Percentiles rank a stretch among this genome's conserved stretches.
phyloP scores from a whole-genome alignment of 2,888 invertebrate genomes.

The Fissipunctia ypsillon region DNA sequence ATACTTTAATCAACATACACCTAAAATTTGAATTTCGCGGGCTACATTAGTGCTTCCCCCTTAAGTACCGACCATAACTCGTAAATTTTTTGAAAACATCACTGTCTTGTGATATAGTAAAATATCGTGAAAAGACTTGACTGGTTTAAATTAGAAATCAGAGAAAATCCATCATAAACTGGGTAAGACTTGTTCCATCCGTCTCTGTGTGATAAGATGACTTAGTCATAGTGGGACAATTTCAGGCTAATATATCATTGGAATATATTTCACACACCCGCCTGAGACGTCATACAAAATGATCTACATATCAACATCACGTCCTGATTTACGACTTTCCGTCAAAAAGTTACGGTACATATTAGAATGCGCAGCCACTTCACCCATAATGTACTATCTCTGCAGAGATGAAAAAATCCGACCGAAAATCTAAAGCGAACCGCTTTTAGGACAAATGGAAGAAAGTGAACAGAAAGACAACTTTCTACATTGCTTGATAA shows the following conservation, averaged over 20 bases:
- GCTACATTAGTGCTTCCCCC: no score
- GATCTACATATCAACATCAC: conserved; percentile 27
- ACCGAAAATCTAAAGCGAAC: conserved; percentile 54
- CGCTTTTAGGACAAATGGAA: conserved; percentile 8
- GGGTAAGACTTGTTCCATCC: background rate
- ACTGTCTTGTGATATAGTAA: background rate
- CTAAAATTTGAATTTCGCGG: no score
- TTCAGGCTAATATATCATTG: background rate
- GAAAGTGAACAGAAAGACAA: conserved; percentile 10
- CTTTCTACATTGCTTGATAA: background rate
- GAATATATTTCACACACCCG: background rate
- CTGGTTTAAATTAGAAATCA: background rate
- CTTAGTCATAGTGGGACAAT: background rate
- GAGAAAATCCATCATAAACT: background rate
- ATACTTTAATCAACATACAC: no score
- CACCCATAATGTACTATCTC: conserved; percentile 56
- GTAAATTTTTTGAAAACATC: background rate
- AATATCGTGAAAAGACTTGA: background rate
- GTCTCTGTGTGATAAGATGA: background rate
- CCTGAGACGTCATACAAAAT: conserved; percentile 11
- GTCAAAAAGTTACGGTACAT: conserved; percentile 62
- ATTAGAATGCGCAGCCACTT: conserved; percentile 38
- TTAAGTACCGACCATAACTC: background rate
- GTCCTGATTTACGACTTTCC: conserved; percentile 47
- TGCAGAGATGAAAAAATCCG: conserved; percentile 59